phyloP scores from a whole-genome alignment of 2,797 vertebrate species.

The Danionella dracula region DNA sequence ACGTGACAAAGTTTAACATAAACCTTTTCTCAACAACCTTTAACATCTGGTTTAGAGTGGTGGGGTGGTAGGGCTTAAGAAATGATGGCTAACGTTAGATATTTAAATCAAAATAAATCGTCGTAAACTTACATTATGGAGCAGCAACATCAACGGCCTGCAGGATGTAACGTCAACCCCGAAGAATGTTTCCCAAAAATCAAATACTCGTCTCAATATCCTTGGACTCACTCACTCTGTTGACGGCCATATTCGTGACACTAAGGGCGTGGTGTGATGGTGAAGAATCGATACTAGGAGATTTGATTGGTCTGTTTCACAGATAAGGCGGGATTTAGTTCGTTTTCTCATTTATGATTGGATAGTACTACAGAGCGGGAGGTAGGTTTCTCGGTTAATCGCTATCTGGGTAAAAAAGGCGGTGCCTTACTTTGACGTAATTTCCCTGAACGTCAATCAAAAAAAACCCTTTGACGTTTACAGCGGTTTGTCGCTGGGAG shows the following conservation, averaged over 20 bases:
- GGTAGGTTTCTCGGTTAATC: neutral
- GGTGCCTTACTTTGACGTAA: neutral
- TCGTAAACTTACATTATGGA: conserved; percentile 30
- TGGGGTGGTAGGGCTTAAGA: conserved; percentile 21
- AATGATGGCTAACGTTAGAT: neutral
- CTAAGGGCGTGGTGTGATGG: conserved; percentile 37
- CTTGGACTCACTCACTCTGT: conserved; percentile 13
- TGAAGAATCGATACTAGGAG: neutral
- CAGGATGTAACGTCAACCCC: neutral
- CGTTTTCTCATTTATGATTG: conserved; percentile 40
- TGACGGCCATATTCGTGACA: conserved; percentile 60
- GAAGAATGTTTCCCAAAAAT: neutral
- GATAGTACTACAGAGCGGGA: conserved; percentile 3
- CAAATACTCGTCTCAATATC: neutral
- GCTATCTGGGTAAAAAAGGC: neutral
- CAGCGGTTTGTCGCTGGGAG: too few species aligned
- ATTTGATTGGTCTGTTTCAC: conserved; percentile 43
- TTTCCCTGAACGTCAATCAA: neutral
- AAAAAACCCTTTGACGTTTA: neutral
- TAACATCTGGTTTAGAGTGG: conserved; percentile 1
- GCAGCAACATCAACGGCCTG: conserved; percentile 10
- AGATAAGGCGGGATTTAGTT: neutral
- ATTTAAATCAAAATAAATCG: neutral
- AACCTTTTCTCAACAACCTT: too few species aligned
- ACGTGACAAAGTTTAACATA: too few species aligned